Percentiles rank a stretch among this genome's conserved stretches.
Conservation (phyloP, 2,888 invertebrate genomes). For the Hemicrepidius hirtus region DNA sequence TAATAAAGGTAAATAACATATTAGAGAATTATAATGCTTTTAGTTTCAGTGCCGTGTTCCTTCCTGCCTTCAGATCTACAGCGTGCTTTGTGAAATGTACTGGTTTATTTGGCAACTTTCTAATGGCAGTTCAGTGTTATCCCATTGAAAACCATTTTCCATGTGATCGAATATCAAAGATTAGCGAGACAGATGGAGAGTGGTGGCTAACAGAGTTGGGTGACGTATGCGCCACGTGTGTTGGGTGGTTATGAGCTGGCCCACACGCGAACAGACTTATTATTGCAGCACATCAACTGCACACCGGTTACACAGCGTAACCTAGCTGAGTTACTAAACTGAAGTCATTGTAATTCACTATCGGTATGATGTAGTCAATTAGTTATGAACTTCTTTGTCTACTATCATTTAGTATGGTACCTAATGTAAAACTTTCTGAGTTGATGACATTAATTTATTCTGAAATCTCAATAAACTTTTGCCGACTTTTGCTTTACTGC, state of each 20-base stretch:
- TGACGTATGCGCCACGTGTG: conserved; percentile 59
- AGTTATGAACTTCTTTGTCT: too few relatives aligned
- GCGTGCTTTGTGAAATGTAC: conserved; percentile 6
- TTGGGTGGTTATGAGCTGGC: conserved; percentile 52
- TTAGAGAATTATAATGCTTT: conserved; percentile 31
- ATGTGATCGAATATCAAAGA: conserved; percentile 65
- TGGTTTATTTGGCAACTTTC: conserved; percentile 51
- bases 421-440: too few relatives aligned
- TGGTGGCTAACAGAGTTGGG: conserved; percentile 55
- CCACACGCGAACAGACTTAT: conserved; percentile 59
- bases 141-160: conserved; percentile 59
- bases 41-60: conserved; percentile 7
- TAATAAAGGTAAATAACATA: neutral
- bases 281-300: conserved; percentile 41
- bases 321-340: conserved; percentile 38
- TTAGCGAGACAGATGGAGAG: conserved; percentile 62
- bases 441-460: too few relatives aligned
- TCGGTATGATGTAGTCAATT: neutral
- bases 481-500: too few relatives aligned
- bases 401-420: neutral
- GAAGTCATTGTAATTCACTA: conserved; percentile 31
- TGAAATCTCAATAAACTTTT: too few relatives aligned
- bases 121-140: conserved; percentile 65
- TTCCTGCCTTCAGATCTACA: neutral
- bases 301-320: conserved; percentile 26